Evolutionary conservation across 1,140 invertebrate species (phyloP).

Genomic region (Pinna nobilis): DNA sequence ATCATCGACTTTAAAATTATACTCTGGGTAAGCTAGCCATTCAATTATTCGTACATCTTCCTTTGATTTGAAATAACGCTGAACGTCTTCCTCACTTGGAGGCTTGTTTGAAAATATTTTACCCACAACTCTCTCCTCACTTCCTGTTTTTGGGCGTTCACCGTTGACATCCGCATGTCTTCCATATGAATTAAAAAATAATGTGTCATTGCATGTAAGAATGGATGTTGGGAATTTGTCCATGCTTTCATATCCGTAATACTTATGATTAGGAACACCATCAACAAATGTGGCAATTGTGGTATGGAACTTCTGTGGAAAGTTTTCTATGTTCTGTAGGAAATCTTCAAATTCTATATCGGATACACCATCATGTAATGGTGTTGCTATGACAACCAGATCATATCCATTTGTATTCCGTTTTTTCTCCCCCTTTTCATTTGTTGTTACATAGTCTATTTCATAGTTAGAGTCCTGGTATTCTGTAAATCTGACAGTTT

Average conservation of each 20-base stretch:
- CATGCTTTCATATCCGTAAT: constrained; percentile 74
- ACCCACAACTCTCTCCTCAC: constrained; percentile 28
- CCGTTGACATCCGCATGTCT: constrained; percentile 59
- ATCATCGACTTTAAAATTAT: constrained; percentile 69
- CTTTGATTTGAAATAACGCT: constrained; percentile 77
- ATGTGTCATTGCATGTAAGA: constrained; percentile 75
- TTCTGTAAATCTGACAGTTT: constrained; percentile 56
- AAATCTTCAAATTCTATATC: constrained; percentile 75
- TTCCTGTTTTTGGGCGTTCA: constrained; percentile 28
- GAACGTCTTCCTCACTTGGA: constrained; percentile 74
- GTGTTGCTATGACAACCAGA: constrained; percentile 79
- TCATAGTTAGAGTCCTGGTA: constrained; percentile 53
- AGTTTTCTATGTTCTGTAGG: constrained; percentile 56
- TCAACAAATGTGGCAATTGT: constrained; percentile 79
- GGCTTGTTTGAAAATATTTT: constrained; percentile 77
- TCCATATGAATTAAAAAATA: constrained; percentile 75
- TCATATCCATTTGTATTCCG: constrained; percentile 75
- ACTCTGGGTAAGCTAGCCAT: constrained; percentile 83
- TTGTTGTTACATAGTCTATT: constrained; percentile 47
- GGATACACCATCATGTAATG: constrained; percentile 75
- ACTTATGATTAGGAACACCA: constrained; percentile 75
- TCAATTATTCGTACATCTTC: constrained; percentile 69
- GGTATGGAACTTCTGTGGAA: constrained; percentile 76
- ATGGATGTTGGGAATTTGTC: constrained; percentile 70
- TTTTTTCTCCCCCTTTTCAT: constrained; percentile 20